Evolutionary conservation across 92 coral and sea anemone species (phyloP), one percentile per base, ranked within the genome.

Genomic region (Heliopora coerulea): DNA sequence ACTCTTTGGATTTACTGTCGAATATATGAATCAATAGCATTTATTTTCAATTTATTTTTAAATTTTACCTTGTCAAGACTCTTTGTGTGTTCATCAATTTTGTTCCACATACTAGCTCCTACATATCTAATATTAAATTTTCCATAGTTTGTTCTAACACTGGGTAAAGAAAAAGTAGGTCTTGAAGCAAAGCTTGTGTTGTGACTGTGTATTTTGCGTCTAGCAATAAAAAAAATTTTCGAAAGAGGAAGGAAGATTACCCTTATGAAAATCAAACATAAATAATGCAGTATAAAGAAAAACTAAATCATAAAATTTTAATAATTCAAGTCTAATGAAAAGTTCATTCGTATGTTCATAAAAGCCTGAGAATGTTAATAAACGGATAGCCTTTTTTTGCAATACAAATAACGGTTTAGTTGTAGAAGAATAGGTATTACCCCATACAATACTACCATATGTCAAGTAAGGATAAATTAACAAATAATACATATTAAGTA

Each of bases 91-190:
- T 66, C 64, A 63, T 63, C 49, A 18, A 76, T 17, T 35, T 74
- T 46, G 48, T 62, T 78, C 82, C 81, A 77, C 14, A 77, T 56
- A 23, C 56, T 58, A 2, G 67, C 66, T 21, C 79, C 66, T 33
- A 29, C 14, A 50, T 42, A 78, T 48, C 60, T 62, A 46, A 75
- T 75, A 62, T 62, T 75, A 75, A 75, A 75, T 25, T 49, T 60
- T 44, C 80, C 80, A 61, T 75, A 75, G 60, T 75, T 75, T 32
- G 72, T 75, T 17, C 80, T 49, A 26, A 48, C 80, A 27, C 31
- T n/a, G 25, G 74, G 74, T 42, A 78, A 33, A 50, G 37, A 44
- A 50, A 29, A 65, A n/a, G 48, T 24, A 1, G 23, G 21, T 14
- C 21, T 56, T 3, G 68, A 73, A 26, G 79, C 65, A 24, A 73